Conservation (phyloP, 2,888 invertebrate species). For the Troides aeacus region DNA sequence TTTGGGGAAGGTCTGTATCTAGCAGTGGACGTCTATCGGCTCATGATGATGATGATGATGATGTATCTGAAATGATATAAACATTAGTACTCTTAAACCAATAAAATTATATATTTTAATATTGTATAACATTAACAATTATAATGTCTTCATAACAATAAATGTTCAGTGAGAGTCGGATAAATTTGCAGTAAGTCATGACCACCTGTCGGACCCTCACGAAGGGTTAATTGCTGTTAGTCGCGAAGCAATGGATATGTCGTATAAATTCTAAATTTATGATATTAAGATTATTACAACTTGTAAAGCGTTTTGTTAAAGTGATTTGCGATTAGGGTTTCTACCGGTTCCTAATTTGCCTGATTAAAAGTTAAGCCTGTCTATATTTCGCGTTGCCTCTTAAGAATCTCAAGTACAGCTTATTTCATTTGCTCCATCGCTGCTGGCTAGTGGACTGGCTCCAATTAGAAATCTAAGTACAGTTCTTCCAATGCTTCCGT, state of each 20-base stretch:
- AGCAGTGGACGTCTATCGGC: too few species aligned
- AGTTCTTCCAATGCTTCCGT: background rate
- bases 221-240: constrained; percentile 9
- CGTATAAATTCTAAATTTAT: constrained; percentile 22
- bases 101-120: background rate
- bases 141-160: background rate
- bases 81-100: too few species aligned
- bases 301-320: background rate
- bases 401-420: background rate
- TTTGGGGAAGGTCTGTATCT: too few species aligned
- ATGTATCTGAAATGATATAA: too few species aligned
- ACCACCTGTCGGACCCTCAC: background rate
- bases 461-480: background rate
- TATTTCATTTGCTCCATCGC: too few species aligned
- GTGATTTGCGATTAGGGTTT: background rate
- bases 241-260: background rate
- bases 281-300: constrained; percentile 4
- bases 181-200: constrained; percentile 8
- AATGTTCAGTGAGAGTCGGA: background rate
- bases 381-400: background rate
- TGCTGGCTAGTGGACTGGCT: background rate
- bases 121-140: background rate
- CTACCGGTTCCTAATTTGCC: background rate
- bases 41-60: too few species aligned
- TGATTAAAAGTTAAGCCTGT: background rate